Conservation (phyloP, 2,888 invertebrate species). For the Macaria notata region DNA sequence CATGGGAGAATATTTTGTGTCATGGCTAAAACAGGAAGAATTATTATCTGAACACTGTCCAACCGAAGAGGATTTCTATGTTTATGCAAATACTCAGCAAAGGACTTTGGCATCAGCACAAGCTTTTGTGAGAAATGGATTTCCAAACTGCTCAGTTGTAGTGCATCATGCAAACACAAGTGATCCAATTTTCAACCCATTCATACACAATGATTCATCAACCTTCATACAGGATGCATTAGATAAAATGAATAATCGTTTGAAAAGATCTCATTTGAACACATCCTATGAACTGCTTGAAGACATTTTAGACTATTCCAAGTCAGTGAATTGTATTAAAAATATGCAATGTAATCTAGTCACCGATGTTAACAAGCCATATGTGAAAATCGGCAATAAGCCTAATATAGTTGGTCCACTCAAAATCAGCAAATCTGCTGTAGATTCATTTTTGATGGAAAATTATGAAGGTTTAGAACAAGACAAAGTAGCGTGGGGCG, state of each 20-base stretch:
- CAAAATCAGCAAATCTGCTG: constrained; percentile 62
- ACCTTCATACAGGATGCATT: constrained; percentile 48
- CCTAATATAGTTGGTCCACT: constrained; percentile 62
- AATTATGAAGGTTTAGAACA: constrained; percentile 63
- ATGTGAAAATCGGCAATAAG: constrained; percentile 48
- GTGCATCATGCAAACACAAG: constrained; percentile 49
- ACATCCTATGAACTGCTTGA: constrained; percentile 50
- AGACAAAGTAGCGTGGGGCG: constrained; percentile 66
- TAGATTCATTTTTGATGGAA: constrained; percentile 70
- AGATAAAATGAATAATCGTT: constrained; percentile 49
- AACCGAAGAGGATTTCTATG: constrained; percentile 52
- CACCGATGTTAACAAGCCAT: constrained; percentile 48
- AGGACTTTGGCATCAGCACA: constrained; percentile 60
- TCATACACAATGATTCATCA: constrained; percentile 57
- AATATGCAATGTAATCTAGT: constrained; percentile 56
- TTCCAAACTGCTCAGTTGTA: constrained; percentile 58
- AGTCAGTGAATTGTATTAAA: constrained; percentile 55
- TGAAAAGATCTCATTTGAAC: constrained; percentile 52
- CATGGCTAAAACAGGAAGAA: constrained; percentile 50
- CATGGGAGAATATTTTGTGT: constrained; percentile 56
- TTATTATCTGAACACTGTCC: constrained; percentile 51
- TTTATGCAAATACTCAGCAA: constrained; percentile 64
- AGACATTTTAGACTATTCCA: constrained; percentile 57
- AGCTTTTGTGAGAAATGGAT: constrained; percentile 59
- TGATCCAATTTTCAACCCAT: constrained; percentile 63